phyloP scores from a whole-genome alignment of 2,113 vertebrate genomes.

The Aldabrachelys gigantea region DNA sequence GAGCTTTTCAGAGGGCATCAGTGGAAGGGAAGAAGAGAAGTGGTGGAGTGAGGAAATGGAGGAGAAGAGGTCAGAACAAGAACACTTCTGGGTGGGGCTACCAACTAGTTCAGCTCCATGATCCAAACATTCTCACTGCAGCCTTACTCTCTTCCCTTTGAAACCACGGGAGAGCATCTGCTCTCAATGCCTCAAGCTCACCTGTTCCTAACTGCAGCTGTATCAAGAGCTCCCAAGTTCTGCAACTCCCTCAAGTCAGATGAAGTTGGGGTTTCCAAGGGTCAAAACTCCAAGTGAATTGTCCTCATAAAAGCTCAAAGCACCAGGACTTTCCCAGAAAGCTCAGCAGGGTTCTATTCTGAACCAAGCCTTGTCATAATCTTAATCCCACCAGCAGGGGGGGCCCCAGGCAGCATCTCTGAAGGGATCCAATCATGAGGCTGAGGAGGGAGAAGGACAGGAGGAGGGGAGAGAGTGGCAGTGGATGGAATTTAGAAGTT shows the following conservation, averaged over 20 bases:
- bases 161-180: background rate
- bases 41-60: background rate
- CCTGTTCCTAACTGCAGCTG: accelerated
- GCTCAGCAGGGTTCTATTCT: accelerated
- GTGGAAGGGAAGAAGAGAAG: background rate
- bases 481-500: background rate
- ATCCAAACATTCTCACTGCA: background rate
- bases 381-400: background rate
- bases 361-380: background rate
- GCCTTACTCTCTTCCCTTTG: background rate
- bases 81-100: background rate
- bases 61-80: background rate
- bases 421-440: background rate
- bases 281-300: background rate
- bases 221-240: background rate
- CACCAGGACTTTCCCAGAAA: background rate
- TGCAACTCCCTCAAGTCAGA: background rate
- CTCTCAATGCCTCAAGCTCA: background rate
- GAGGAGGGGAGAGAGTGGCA: background rate
- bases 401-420: background rate
- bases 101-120: background rate
- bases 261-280: background rate
- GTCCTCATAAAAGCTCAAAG: background rate
- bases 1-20: background rate
- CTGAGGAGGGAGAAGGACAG: background rate